These are phyloP conservation scores for Lanistes nyassanus DNA, from an alignment of 1,140 invertebrate genomes.

Conservation along the genomic window DNA sequence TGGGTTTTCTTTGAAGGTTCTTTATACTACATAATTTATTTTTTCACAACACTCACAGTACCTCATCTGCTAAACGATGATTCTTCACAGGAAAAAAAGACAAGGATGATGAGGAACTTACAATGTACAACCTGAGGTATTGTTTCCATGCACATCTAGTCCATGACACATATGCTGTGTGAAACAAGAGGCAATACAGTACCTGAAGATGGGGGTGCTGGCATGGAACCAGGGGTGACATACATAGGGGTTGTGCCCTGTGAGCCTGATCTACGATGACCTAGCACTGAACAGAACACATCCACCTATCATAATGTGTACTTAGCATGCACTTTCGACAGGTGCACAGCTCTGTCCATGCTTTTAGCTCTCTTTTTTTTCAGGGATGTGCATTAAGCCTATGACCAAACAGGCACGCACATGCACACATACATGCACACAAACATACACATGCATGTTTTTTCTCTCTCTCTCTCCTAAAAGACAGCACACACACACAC, in stretches of 20 bases:
- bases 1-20: no score
- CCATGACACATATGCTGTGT: neutral
- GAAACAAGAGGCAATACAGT: neutral
- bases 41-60: no score
- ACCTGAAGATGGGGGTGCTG: neutral
- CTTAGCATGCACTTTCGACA: neutral
- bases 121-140: neutral
- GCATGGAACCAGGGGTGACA: conserved; percentile 32
- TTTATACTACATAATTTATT: no score
- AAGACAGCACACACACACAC: neutral
- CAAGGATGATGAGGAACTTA: no score
- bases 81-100: no score
- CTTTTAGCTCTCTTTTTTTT: neutral
- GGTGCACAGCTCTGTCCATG: neutral
- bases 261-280: conserved; percentile 59
- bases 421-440: neutral
- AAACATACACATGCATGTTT: neutral
- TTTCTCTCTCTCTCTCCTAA: no score
- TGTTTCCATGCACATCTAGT: conserved; percentile 1
- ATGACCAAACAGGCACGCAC: neutral
- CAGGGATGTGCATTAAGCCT: no score
- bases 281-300: conserved; percentile 40
- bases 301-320: conserved; percentile 15
- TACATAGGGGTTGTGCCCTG: conserved; percentile 52
- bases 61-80: no score